A percentile compares a stretch with the other conserved stretches of the same genome.
phyloP scores from a whole-genome alignment of 2,113 vertebrate genomes.

The Emydocephalus ijimae region DNA sequence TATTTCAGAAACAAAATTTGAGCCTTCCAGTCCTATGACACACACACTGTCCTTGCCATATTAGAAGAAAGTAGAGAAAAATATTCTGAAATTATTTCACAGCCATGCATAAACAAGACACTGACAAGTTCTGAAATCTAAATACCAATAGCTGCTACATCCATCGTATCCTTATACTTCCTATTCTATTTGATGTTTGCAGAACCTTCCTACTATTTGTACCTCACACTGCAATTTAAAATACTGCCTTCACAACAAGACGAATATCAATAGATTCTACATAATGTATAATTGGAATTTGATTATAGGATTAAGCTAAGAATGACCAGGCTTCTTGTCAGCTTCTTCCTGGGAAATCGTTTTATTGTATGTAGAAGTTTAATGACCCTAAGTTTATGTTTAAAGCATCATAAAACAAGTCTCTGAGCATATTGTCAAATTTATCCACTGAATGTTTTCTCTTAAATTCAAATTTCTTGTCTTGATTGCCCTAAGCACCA shows the following conservation, averaged over 20 bases:
- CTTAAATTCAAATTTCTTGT: neutral
- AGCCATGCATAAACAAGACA: neutral
- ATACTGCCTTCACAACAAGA: neutral
- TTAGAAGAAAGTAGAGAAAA: neutral
- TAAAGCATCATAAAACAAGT: neutral
- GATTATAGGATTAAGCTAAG: neutral
- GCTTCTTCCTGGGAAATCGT: neutral
- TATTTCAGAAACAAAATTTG: neutral
- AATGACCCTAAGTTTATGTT: neutral
- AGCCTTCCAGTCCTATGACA: neutral
- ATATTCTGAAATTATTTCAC: neutral
- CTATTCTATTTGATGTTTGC: neutral
- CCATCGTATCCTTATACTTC: neutral
- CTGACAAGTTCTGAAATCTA: neutral
- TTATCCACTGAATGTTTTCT: neutral
- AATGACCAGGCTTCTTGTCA: neutral
- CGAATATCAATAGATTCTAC: neutral
- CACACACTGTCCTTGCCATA: neutral
- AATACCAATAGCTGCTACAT: neutral
- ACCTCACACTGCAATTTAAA: neutral
- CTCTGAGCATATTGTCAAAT: neutral
- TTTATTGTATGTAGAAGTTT: neutral
- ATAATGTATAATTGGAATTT: neutral
- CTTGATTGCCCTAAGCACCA: slow-evolving; percentile 5
- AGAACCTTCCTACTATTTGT: neutral